Evolutionary conservation across 1,140 invertebrate species (phyloP), one percentile per base, ranked within the genome.

Genomic region (Macrobrachium rosenbergii): DNA sequence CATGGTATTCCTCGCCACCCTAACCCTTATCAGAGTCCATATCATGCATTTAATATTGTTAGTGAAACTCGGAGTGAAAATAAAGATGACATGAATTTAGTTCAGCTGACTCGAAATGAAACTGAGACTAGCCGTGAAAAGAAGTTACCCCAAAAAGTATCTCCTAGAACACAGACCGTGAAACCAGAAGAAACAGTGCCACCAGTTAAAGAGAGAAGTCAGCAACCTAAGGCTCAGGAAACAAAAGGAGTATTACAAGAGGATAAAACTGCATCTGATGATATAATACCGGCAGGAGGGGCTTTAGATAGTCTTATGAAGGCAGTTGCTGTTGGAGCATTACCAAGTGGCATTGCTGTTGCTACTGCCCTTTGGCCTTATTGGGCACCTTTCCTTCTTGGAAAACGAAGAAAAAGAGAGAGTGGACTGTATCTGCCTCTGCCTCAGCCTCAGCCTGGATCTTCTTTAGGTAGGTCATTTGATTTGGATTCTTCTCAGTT

Each of bases 351-450:
- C n/a, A 86, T 89, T 43, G 89, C 89, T n/a, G 75, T 89, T 14
- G 87, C 83, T 21, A 82, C 89, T 11, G 89, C 89, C 7, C 76
- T 88, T 60, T 89, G 85, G 85, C 89, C 89, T 3, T 85, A 88
- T 75, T 89, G 89, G 89, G 89, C 89, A 60, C 89, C 89, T 5
- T 19, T 86, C 1, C 78, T 89, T 52, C 87, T 89, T n/a, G 89
- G 89, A 11, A 45, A 72, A n/a, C 58, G 83, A 58, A 75, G 83
- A 16, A 75, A 76, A n/a, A 60, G 82, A n/a, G 60, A 63, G 21
- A 17, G 64, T 7, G 75, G 62, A 17, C 8, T 8, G 52, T 52
- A 52, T 52, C 52, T 10, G 52, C 52, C 52, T 52, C 52, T 12
- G 12, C 12, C 45, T 10, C n/a, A n/a, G n/a, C n/a, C n/a, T n/a